Evolutionary conservation across 2,113 vertebrate species (phyloP).

Genomic region (Crotalus tigris): DNA sequence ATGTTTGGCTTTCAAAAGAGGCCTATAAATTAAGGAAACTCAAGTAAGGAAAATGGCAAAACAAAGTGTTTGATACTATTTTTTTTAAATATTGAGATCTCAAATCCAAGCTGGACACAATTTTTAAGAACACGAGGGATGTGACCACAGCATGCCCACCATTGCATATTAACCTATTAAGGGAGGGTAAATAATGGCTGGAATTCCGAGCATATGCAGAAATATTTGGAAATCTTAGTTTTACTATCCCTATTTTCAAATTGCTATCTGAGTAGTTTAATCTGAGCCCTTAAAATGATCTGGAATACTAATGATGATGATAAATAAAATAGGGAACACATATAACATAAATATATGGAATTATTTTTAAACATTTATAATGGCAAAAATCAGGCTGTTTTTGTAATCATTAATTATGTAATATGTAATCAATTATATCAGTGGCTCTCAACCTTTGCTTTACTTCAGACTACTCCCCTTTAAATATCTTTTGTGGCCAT

Average conservation of each 20-base stretch:
- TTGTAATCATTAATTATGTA: conserved; percentile 4
- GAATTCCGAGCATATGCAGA: neutral
- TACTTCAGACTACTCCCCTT: too few species aligned
- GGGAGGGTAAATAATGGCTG: neutral
- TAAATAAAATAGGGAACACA: neutral
- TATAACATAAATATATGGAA: neutral
- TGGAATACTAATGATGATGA: neutral
- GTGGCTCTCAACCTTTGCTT: too few species aligned
- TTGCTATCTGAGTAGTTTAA: neutral
- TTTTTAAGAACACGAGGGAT: neutral
- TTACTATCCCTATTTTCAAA: neutral
- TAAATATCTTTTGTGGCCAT: too few species aligned
- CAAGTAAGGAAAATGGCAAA: neutral
- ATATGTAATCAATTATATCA: too few species aligned
- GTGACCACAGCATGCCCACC: neutral
- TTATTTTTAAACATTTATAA: neutral
- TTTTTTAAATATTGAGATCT: neutral
- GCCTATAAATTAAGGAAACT: neutral
- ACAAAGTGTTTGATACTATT: neutral
- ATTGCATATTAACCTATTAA: neutral
- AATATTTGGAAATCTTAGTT: neutral
- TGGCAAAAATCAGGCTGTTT: neutral
- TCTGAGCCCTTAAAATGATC: neutral
- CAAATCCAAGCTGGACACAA: neutral
- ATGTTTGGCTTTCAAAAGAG: neutral